Evolutionary conservation across 2,797 vertebrate species (phyloP), one percentile per base, ranked within the genome.

Genomic region (Taenioides sp.): DNA sequence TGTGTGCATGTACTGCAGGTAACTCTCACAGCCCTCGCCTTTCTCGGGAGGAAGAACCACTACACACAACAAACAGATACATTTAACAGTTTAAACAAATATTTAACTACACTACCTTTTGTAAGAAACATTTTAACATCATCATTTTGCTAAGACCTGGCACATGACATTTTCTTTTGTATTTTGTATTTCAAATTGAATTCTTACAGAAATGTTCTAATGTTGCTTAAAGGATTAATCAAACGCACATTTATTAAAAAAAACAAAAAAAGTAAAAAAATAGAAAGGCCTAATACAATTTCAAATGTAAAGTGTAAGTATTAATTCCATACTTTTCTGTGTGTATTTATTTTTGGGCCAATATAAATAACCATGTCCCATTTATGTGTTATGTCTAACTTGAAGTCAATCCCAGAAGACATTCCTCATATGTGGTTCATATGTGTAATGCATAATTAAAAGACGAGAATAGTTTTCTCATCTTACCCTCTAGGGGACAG

Each of bases 401-500:
- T 28, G 9, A 58, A 25, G 20, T 54, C 52, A 22, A 7, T 27
- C 58, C 6, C 54, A 66, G 18, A 47, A 11, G 28, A 54, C 20
- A 65, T 37, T 28, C 18, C n/a, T 52, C 27, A 50, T 7, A 4
- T n/a, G 47, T 61, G 34, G 18, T 22, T 43, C 6, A 57, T n/a
- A 5, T 18, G 14, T 67, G 28, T 40, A 12, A 57, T 40, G 18
- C 34, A 40, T 52, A n/a, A 64, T 7, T 67, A 7, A 14, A 40
- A 54, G 7, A 7, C 25, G 10, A n/a, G 23, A 43, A 22, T 4
- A 63, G 79, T 49, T 4, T 90, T 86, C 79, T 88, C 65, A 70
- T 80, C 91, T 52, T 91, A 95, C 94, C 94, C 92, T 94, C 91
- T 87, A 95, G 92, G 81, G 93, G 93, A 90, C 92, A 93, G 87